A percentile compares a stretch with the other conserved stretches of the same genome.
These are phyloP conservation scores for Mustela lutreola DNA, from an alignment of 2,113 vertebrate species.

Conservation along the genomic window DNA sequence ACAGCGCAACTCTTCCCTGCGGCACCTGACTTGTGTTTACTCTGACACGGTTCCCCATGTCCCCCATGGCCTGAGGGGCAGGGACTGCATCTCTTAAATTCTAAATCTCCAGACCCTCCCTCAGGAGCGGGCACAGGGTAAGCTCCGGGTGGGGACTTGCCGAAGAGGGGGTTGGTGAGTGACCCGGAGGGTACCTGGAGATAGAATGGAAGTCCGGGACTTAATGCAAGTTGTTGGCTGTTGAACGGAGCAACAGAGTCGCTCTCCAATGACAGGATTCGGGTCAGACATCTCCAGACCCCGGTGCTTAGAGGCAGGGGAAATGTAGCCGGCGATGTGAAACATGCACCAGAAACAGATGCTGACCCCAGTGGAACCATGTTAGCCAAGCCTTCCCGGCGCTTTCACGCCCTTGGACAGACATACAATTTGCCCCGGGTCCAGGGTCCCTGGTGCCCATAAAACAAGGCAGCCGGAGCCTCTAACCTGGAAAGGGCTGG, in stretches of 20 bases:
- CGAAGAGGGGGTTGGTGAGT: neutral
- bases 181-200: neutral
- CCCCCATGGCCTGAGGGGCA: neutral
- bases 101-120: neutral
- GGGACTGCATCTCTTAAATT: neutral
- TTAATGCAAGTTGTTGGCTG: neutral
- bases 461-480: neutral
- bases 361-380: accelerated
- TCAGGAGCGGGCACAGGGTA: neutral
- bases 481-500: neutral
- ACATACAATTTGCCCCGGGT: neutral
- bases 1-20: accelerated
- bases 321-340: no score
- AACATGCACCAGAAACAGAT: neutral
- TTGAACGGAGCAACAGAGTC: neutral
- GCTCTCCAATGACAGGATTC: neutral
- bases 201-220: neutral
- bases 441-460: neutral
- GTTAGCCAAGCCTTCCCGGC: accelerated
- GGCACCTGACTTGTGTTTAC: accelerated
- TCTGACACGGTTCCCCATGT: accelerated
- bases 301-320: neutral
- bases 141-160: neutral
- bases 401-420: neutral
- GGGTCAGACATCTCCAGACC: neutral